Conservation (phyloP, 2,113 vertebrate genomes). For the Serilophus lunatus region DNA sequence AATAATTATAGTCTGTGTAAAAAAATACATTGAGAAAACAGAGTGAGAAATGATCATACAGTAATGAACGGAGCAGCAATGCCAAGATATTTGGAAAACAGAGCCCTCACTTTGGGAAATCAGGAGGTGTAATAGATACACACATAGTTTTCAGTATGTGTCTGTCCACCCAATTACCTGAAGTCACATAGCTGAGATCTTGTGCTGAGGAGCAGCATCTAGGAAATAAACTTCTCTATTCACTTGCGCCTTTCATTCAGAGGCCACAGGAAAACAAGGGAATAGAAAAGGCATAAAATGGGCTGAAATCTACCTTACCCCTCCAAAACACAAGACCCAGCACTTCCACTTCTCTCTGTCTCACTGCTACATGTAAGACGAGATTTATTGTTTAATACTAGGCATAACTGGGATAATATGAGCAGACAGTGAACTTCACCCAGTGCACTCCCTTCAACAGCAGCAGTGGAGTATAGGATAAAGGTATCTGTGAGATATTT, state of each 20-base stretch:
- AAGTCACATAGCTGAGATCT: neutral
- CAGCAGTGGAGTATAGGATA: neutral
- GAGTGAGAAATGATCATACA: conserved; percentile 62
- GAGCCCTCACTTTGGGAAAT: conserved; percentile 33
- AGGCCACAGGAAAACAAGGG: neutral
- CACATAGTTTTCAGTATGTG: neutral
- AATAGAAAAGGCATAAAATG: neutral
- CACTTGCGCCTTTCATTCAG: neutral
- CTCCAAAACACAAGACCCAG: neutral
- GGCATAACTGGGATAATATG: neutral
- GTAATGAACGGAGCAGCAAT: conserved; percentile 8
- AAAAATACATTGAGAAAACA: conserved; percentile 65
- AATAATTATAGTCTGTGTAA: conserved; percentile 64
- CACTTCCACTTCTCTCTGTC: neutral
- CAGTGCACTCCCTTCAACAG: neutral
- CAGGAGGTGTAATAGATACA: too few relatives aligned
- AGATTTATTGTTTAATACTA: neutral
- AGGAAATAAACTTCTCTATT: neutral
- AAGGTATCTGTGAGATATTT: neutral
- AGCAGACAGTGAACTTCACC: neutral
- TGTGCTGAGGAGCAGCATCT: neutral
- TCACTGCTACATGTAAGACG: neutral
- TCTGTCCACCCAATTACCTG: neutral
- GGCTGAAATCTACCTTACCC: neutral
- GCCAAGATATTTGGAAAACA: conserved; percentile 26